These are phyloP conservation scores for Sarcophilus harrisii DNA, from an alignment of 2,797 vertebrate species.

Conservation along the genomic window DNA sequence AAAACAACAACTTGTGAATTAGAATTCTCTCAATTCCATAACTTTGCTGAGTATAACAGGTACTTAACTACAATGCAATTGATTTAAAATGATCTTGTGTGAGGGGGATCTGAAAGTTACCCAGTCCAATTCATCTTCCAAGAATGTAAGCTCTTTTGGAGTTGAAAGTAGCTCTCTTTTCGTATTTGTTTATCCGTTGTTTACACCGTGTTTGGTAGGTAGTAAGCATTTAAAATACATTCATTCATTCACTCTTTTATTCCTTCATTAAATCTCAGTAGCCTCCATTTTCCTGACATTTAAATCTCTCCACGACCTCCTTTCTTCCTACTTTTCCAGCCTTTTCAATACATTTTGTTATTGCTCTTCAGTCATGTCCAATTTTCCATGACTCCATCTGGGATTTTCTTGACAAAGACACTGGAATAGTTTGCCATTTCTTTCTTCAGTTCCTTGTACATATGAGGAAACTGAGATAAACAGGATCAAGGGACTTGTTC, in stretches of 20 bases:
- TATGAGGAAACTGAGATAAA: not conserved
- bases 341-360: not conserved
- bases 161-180: not conserved
- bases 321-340: not conserved
- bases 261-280: constrained; percentile 15
- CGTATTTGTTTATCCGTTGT: not conserved
- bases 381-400: not conserved
- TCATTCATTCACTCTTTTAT: constrained; percentile 9
- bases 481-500: not conserved
- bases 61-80: not conserved
- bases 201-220: not conserved
- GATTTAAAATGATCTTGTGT: not conserved
- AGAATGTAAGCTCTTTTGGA: not conserved
- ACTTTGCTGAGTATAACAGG: not conserved
- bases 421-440: not conserved
- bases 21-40: not conserved
- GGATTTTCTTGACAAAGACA: not conserved
- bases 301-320: not conserved
- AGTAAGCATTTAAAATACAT: not conserved
- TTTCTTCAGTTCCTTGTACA: not conserved
- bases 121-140: not conserved
- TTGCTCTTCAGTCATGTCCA: not conserved
- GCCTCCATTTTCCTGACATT: not conserved
- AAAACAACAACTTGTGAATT: not conserved
- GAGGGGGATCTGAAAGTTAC: not conserved